Conservation (phyloP, 2,888 invertebrate genomes). For the Iphiclides podalirius region DNA sequence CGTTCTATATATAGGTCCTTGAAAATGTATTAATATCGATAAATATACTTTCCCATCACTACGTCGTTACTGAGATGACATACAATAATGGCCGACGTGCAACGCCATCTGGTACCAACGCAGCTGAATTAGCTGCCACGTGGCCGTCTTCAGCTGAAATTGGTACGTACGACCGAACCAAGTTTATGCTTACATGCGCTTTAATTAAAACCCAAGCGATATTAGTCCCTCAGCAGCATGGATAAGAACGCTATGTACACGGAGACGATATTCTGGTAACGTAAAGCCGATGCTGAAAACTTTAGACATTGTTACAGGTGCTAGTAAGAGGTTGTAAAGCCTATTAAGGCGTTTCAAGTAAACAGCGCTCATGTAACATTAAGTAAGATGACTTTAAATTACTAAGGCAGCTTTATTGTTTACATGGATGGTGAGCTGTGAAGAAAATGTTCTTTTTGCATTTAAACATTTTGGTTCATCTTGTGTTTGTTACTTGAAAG, state of each 20-base stretch:
- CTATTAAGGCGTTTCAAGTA: not conserved
- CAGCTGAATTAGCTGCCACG: slow-evolving; percentile 56
- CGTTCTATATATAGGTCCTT: too few species aligned
- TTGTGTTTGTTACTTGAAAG: too few species aligned
- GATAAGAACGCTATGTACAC: not conserved
- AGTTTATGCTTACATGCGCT: slow-evolving; percentile 14
- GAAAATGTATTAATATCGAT: too few species aligned
- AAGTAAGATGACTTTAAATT: too few species aligned
- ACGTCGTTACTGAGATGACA: slow-evolving; percentile 60
- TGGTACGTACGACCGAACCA: slow-evolving; percentile 31
- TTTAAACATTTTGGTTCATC: too few species aligned
- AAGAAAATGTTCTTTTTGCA: too few species aligned
- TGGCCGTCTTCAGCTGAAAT: slow-evolving; percentile 50
- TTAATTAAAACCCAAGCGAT: slow-evolving; percentile 28
- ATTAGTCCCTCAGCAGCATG: slow-evolving; percentile 14
- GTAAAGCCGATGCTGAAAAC: slow-evolving; percentile 17
- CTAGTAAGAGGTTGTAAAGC: slow-evolving; percentile 8
- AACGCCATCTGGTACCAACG: slow-evolving; percentile 64
- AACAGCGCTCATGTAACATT: too few species aligned
- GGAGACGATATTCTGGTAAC: not conserved
- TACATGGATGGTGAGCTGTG: too few species aligned
- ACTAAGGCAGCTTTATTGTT: too few species aligned
- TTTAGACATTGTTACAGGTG: slow-evolving; percentile 12
- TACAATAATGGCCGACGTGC: slow-evolving; percentile 68
- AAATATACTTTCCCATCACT: slow-evolving; percentile 37